Conservation (phyloP, 2,113 vertebrate species). For the Eublepharis macularius region DNA sequence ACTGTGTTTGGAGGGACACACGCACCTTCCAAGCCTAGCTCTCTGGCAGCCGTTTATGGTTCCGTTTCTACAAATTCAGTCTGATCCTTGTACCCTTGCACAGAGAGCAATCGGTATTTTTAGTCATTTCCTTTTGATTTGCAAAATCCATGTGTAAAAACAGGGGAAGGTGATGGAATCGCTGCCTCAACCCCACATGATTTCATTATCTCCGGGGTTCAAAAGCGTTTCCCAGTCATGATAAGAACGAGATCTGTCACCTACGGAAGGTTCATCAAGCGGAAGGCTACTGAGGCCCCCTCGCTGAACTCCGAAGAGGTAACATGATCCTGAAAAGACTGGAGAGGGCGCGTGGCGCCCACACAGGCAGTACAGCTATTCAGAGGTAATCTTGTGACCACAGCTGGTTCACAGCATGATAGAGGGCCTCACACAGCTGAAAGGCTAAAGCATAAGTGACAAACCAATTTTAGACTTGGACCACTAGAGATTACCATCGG, state of each 20-base stretch:
- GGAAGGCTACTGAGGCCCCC: not conserved
- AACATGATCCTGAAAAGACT: not conserved
- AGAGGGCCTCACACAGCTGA: not conserved
- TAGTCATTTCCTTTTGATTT: not conserved
- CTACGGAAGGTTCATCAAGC: not conserved
- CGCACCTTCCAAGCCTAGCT: not conserved
- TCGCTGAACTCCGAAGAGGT: not conserved
- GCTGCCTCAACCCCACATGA: not conserved
- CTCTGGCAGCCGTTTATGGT: not conserved
- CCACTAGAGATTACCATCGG: not conserved
- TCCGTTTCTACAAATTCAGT: not conserved
- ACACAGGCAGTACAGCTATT: not conserved
- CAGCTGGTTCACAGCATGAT: not conserved
- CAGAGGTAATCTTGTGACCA: not conserved
- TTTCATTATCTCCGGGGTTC: not conserved
- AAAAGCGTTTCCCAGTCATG: not conserved
- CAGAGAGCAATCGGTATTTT: not conserved
- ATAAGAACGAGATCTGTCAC: not conserved
- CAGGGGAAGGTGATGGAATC: not conserved
- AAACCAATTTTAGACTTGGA: slow-evolving; percentile 12
- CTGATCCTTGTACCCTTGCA: not conserved
- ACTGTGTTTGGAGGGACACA: not conserved
- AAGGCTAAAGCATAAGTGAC: not conserved
- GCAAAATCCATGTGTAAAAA: not conserved
- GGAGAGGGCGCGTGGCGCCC: not conserved